Conservation (phyloP, 1,140 invertebrate genomes). For the Drosophila asahinai region DNA sequence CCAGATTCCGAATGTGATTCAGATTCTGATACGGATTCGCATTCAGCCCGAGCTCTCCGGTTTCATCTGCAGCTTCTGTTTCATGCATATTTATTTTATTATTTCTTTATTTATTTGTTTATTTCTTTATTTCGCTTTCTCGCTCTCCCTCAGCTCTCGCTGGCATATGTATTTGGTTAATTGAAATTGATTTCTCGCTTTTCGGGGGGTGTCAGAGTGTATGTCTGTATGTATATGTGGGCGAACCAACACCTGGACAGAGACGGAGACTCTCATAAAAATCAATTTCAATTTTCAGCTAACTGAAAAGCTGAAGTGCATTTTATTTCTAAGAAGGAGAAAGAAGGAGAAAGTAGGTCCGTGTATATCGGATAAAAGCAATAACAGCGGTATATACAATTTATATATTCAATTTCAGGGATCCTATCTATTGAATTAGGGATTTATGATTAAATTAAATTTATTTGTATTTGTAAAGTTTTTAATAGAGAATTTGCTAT, state of each 20-base stretch:
- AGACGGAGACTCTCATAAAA: slow-evolving; percentile 41
- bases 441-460: too few species aligned
- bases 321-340: slow-evolving; percentile 29
- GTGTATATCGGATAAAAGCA: too few species aligned
- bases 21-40: neutral
- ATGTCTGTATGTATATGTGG: neutral
- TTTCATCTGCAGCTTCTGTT: slow-evolving; percentile 23
- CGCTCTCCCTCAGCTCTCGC: neutral
- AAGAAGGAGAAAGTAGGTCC: neutral
- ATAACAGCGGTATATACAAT: too few species aligned
- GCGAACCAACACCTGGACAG: slow-evolving; percentile 11
- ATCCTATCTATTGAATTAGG: too few species aligned
- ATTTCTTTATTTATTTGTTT: slow-evolving; percentile 8
- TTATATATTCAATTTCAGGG: too few species aligned
- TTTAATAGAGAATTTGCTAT: too few species aligned
- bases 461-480: too few species aligned
- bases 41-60: slow-evolving; percentile 2
- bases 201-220: neutral
- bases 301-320: slow-evolving; percentile 45
- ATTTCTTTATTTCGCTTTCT: slow-evolving; percentile 6
- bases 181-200: slow-evolving; percentile 71
- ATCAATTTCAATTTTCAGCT: slow-evolving; percentile 69
- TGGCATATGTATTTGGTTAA: slow-evolving; percentile 72
- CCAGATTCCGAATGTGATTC: neutral
- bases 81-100: slow-evolving; percentile 48